Percentiles rank a stretch among this genome's conserved stretches.
Evolutionary conservation across 1,140 invertebrate genomes (phyloP).

Genomic region (Scylla paramamosain): DNA sequence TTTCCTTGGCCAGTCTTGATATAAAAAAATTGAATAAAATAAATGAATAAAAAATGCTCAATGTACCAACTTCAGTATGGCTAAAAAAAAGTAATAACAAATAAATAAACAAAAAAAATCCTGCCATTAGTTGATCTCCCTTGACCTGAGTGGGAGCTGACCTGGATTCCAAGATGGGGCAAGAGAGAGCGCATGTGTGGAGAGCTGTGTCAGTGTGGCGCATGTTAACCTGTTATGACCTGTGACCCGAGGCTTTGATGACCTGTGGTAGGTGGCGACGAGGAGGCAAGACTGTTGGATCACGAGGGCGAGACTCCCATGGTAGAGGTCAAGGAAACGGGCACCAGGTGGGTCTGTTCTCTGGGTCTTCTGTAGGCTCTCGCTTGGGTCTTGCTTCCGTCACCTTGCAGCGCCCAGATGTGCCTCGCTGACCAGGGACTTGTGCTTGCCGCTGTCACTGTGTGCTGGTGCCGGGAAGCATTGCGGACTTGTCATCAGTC

Average conservation of each 20-base stretch:
- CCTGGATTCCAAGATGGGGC: slow-evolving; percentile 62
- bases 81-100: neutral
- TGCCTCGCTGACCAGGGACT: neutral
- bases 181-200: slow-evolving; percentile 29
- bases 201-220: slow-evolving; percentile 51
- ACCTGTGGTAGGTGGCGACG: slow-evolving; percentile 68
- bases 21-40: no score
- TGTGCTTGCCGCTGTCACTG: neutral
- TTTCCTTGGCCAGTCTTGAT: no score
- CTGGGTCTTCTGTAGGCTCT: neutral
- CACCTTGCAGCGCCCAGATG: neutral
- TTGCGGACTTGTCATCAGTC: no score
- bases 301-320: slow-evolving; percentile 55
- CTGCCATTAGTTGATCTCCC: neutral
- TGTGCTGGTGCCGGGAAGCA: neutral
- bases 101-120: neutral
- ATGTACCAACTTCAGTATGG: neutral
- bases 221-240: slow-evolving; percentile 53
- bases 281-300: slow-evolving; percentile 58
- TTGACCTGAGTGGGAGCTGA: slow-evolving; percentile 12
- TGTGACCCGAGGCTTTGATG: slow-evolving; percentile 59
- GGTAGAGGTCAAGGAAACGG: slow-evolving; percentile 26
- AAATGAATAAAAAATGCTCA: neutral
- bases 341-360: slow-evolving; percentile 43
- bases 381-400: neutral